phyloP scores from a whole-genome alignment of 2,888 invertebrate species.

The Acronicta alni region DNA sequence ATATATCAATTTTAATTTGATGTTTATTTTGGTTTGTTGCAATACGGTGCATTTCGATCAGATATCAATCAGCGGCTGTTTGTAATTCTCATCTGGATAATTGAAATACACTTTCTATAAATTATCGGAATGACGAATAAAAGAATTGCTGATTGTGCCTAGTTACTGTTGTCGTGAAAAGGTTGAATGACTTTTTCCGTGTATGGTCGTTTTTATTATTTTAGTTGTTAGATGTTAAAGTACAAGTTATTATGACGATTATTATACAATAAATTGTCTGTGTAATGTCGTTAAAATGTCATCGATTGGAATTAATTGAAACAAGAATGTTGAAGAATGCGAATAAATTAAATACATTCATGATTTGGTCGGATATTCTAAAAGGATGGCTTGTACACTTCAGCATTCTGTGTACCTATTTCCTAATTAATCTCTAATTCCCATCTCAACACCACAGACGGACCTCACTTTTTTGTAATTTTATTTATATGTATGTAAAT shows the following conservation, averaged over 20 bases:
- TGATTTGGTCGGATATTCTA: conserved; percentile 35
- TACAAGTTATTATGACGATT: conserved; percentile 59
- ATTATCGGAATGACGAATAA: conserved; percentile 23
- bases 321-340: conserved; percentile 25
- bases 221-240: conserved; percentile 58
- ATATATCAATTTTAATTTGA: conserved; percentile 27
- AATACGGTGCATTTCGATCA: conserved; percentile 12
- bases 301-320: conserved; percentile 36
- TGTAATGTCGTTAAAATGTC: conserved; percentile 44
- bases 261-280: conserved; percentile 36
- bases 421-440: conserved; percentile 43
- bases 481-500: conserved; percentile 48
- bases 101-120: conserved; percentile 23
- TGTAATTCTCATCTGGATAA: conserved; percentile 28
- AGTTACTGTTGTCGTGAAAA: conserved; percentile 24
- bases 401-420: conserved; percentile 33
- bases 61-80: conserved; percentile 21
- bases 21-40: conserved; percentile 29
- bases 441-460: conserved; percentile 52
- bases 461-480: conserved; percentile 67
- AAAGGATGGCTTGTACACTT: conserved; percentile 40
- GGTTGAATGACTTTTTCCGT: conserved; percentile 27
- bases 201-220: conserved; percentile 48
- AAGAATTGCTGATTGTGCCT: conserved; percentile 24
- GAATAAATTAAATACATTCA: conserved; percentile 44